A percentile compares a stretch with the other conserved stretches of the same genome.
Evolutionary conservation across 2,888 invertebrate genomes (phyloP).

Genomic region (Oscheius myriophilus): DNA sequence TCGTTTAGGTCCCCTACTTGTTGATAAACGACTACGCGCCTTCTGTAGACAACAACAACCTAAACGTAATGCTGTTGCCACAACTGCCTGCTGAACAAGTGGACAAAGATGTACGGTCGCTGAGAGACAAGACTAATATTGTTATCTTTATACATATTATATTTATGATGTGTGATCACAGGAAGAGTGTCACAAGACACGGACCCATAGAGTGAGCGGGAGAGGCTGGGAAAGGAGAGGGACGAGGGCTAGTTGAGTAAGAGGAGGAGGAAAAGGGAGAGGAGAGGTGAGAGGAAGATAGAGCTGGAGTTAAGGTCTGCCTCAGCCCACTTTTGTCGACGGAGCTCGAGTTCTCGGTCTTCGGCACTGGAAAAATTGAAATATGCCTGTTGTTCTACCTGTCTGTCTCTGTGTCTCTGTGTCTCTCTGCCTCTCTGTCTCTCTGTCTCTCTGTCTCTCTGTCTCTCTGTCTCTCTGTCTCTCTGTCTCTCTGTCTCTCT

Average conservation of each 20-base stretch:
- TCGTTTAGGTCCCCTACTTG: conserved; percentile 65
- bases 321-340: conserved; percentile 26
- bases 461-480: conserved; percentile 1
- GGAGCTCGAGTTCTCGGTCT: conserved; percentile 16
- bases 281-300: conserved; percentile 8
- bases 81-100: conserved; percentile 66
- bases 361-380: conserved; percentile 1
- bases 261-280: neutral
- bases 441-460: conserved; percentile 11
- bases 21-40: conserved; percentile 69
- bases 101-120: conserved; percentile 49
- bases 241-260: conserved; percentile 7
- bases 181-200: conserved; percentile 7
- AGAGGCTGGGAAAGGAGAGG: neutral
- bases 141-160: conserved; percentile 8
- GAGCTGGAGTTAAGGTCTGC: conserved; percentile 10
- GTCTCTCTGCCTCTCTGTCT: conserved; percentile 14
- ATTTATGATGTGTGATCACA: neutral
- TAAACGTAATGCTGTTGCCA: conserved; percentile 63
- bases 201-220: conserved; percentile 29
- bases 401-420: neutral
- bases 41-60: conserved; percentile 63
- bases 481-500: conserved; percentile 1
- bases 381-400: too few relatives aligned
- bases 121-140: conserved; percentile 2